Percentiles rank a stretch among this genome's conserved stretches.
Evolutionary conservation across 1,140 invertebrate species (phyloP).

Genomic region (Apis laboriosa): DNA sequence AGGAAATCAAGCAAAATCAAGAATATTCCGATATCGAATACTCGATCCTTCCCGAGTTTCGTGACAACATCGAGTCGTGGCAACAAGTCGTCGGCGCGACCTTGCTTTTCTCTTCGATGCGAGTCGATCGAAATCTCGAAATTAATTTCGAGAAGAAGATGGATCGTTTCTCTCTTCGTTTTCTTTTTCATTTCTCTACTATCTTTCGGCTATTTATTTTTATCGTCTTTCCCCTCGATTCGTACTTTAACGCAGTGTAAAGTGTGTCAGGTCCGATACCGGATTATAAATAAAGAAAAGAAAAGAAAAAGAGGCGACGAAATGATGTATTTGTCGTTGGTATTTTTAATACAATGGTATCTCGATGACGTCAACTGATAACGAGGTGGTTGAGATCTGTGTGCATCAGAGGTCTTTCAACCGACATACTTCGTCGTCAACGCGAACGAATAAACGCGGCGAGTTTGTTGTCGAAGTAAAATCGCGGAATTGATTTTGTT

Average conservation of each 20-base stretch:
- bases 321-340: slow-evolving; percentile 14
- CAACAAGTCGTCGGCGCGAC: slow-evolving; percentile 16
- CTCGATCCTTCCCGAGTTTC: too few relatives aligned
- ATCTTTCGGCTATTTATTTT: slow-evolving; percentile 22
- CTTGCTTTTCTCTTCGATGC: neutral
- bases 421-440: slow-evolving; percentile 42
- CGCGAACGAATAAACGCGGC: too few relatives aligned
- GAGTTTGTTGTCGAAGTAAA: neutral
- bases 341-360: slow-evolving; percentile 54
- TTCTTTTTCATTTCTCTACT: too few relatives aligned
- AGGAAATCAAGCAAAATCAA: too few relatives aligned
- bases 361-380: slow-evolving; percentile 29
- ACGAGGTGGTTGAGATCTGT: slow-evolving; percentile 19
- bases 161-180: too few relatives aligned
- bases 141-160: too few relatives aligned
- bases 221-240: slow-evolving; percentile 8
- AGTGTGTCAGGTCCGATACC: slow-evolving; percentile 35
- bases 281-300: slow-evolving; percentile 46
- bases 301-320: slow-evolving; percentile 1
- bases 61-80: neutral
- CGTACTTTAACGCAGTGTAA: slow-evolving; percentile 17
- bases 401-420: slow-evolving; percentile 46
- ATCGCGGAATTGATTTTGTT: slow-evolving; percentile 42
- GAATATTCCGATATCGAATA: too few relatives aligned
- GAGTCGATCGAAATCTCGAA: neutral